These are phyloP conservation scores for Caranx melampygus DNA, from an alignment of 2,113 vertebrate genomes.

Conservation along the genomic window DNA sequence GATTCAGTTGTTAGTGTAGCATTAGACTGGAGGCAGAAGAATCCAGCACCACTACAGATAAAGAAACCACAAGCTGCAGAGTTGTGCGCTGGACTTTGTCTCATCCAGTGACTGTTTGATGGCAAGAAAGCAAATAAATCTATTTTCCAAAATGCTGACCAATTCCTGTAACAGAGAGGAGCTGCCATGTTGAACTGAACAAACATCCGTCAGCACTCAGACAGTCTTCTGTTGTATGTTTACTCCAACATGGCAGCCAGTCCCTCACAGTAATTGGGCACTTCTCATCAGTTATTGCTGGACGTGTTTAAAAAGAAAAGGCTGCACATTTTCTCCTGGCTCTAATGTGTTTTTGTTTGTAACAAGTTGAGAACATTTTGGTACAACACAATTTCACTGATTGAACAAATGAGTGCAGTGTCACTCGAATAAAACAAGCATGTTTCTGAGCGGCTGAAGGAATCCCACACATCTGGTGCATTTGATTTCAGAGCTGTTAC, in stretches of 20 bases:
- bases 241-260: background rate
- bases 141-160: background rate
- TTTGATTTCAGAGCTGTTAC: too few species aligned
- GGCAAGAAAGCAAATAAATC: too few species aligned
- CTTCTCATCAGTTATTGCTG: background rate
- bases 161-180: background rate
- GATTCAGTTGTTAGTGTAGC: background rate
- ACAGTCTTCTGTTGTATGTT: background rate
- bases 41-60: background rate
- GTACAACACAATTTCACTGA: background rate
- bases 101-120: too few species aligned
- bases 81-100: too few species aligned
- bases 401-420: background rate
- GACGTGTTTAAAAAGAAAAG: background rate
- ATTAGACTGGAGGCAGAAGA: too few species aligned
- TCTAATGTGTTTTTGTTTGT: background rate
- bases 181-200: background rate
- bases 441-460: background rate
- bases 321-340: slow-evolving; percentile 1
- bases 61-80: background rate
- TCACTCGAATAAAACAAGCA: background rate
- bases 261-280: background rate
- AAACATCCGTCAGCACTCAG: background rate
- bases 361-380: background rate
- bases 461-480: background rate